Base-by-base conservation (phyloP, 2,113 vertebrate genomes). In the Heterotis niloticus region DNA sequence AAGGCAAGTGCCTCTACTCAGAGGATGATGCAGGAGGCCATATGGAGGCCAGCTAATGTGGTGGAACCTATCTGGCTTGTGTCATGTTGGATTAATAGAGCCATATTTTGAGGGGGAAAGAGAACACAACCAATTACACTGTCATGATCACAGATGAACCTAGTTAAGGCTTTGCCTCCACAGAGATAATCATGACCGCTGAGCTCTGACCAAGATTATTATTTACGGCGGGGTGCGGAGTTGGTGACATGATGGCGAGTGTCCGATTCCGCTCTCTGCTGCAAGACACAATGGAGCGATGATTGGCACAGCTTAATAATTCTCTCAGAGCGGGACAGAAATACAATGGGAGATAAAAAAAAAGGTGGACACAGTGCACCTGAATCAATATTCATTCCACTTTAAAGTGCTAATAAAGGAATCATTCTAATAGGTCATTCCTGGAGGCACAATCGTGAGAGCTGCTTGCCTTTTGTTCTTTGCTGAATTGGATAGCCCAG, bases 311-410 rank as follows among this genome's bases (percentile, higher is more conserved):
- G 26, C 75, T 82, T 60, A 66, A 74, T 68, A 62, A 69, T 72
- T 13, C 59, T 62, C 64, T 68, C 82, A 69, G 79, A 84, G 79
- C 12, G 59, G 78, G 80, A 79, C 78, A 79, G 72, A 76, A 24
- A 10, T 34, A 77, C 34, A 7, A 44, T 44, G 34, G 34, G 81
- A 59, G 70, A 72, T 23, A 34, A 24, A 26, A 23, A n/a, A 76
- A 77, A 79, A 78, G 57, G 64, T 67, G 57, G 80, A 77, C 34
- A 18, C 57, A 16, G 57, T 77, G 71, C 81, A 71, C 79, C 75
- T 77, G 82, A 86, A 81, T 84, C 80, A 84, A 83, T 83, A 83
- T 81, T 72, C 70, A 79, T 82, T 80, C 78, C 70, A 52, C 62
- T 62, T 18, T 44, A 24, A 5, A 81, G 79, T 62, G 76, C 56